Base-by-base conservation (phyloP, 2,113 vertebrate genomes). In the Phyllopteryx taeniolatus region DNA sequence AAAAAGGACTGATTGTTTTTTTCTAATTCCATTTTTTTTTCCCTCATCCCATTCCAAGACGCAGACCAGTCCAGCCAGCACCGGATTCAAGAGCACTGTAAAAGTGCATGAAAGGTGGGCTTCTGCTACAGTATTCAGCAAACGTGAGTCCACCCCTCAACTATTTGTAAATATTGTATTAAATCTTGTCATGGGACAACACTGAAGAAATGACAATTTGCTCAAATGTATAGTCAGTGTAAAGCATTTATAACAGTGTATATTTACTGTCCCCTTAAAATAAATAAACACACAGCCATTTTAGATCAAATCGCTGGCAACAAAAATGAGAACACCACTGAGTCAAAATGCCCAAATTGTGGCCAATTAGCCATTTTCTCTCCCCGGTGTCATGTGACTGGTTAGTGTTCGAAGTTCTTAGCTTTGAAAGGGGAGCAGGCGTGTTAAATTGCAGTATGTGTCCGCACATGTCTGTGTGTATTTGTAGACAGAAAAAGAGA, bases 41-140 rank as follows among this genome's bases (percentile, higher is more conserved):
- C 78, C 35, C 15, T 17, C 35, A 17, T 76, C 84, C 77, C 76
- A 76, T 87, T 79, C 35, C 10, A 27, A 64, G 67, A 62, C 76
- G 68, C 17, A n/a, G 80, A 71, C 63, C 70, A 68, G 54, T 20
- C 59, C 80, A 68, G 20, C 9, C 5, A 44, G 79, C 68, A 90
- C 76, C 59, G 70, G 75, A 88, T 89, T 88, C 84, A 75, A 53
- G 78, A 72, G 76, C 85, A 82, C 74, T 79, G 79, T 88, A 90
- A 90, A 88, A 88, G 86, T 83, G 82, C 64, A 78, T 46, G 74
- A 88, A 74, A 71, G 78, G 79, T 78, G 72, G 56, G 22, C 72
- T 82, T 74, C 73, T 86, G 79, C 83, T 57, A 53, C 43, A 59
- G 47, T 68, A 57, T 57, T n/a, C 12, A n/a, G 12, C 1, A 31